A percentile compares a stretch with the other conserved stretches of the same genome.
Conservation (phyloP, 2,888 invertebrate species). For the Pharmacophagus antenor region DNA sequence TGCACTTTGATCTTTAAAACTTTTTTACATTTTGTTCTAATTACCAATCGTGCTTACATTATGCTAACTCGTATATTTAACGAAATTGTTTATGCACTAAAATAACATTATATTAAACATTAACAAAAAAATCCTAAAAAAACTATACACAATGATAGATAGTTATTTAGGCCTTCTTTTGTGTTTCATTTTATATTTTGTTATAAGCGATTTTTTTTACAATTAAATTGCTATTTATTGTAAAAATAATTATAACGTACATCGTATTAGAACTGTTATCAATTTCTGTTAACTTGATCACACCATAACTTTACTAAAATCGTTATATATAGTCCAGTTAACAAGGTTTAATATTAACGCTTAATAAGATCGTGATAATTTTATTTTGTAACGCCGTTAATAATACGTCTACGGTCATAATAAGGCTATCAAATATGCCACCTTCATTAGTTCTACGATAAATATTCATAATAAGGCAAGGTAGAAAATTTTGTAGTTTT, state of each 20-base stretch:
- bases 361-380: neutral
- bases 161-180: too few species aligned
- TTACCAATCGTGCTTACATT: slow-evolving; percentile 1
- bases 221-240: too few species aligned
- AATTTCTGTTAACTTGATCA: neutral
- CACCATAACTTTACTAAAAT: neutral
- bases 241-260: too few species aligned
- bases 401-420: too few species aligned
- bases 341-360: neutral
- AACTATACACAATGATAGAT: neutral
- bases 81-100: neutral
- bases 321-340: neutral
- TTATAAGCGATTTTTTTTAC: too few species aligned
- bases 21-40: neutral
- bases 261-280: too few species aligned
- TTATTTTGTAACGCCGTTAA: neutral
- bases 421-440: too few species aligned
- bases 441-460: too few species aligned
- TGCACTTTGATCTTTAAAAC: slow-evolving; percentile 3
- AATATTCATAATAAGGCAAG: neutral
- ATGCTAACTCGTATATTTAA: slow-evolving; percentile 22
- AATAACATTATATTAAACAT: neutral
- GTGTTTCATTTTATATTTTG: too few species aligned
- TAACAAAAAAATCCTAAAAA: neutral
- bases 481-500: slow-evolving; percentile 12